Conservation (phyloP, 2,888 invertebrate species). For the Hesperia comma region DNA sequence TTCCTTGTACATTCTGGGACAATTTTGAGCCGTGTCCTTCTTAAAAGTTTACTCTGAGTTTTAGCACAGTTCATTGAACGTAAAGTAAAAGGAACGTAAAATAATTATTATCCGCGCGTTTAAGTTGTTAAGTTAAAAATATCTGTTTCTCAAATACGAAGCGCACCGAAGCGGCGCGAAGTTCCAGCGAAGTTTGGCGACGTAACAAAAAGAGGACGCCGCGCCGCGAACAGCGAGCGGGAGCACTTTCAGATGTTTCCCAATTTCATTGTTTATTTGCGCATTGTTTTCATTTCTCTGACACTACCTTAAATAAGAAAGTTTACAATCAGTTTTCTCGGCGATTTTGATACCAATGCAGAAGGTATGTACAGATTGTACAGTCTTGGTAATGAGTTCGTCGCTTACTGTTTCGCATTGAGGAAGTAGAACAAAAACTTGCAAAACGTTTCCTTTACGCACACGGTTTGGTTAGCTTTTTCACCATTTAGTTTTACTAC, state of each 20-base stretch:
- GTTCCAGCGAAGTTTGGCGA: conserved; percentile 1
- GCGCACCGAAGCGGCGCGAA: background rate
- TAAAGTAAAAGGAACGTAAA: no score
- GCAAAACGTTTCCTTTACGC: no score
- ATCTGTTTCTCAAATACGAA: background rate
- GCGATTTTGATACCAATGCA: background rate
- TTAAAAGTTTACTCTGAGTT: no score
- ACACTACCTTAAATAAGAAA: conserved; percentile 3
- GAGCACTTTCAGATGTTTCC: conserved; percentile 3
- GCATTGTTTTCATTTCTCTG: conserved; percentile 3
- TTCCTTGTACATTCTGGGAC: no score
- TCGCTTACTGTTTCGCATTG: background rate
- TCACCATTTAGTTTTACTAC: no score
- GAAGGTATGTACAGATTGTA: background rate
- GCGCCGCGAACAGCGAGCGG: background rate
- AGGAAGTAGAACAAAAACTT: no score
- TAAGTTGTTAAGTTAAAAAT: background rate
- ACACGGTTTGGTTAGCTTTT: no score
- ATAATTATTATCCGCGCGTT: background rate
- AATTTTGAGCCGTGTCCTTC: no score
- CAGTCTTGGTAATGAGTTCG: background rate
- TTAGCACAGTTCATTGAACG: no score
- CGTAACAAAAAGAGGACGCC: conserved; percentile 1
- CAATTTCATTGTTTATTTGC: conserved; percentile 9
- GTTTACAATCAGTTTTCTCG: background rate